Conservation (phyloP, 1,140 invertebrate genomes). For the Bombus impatiens region DNA sequence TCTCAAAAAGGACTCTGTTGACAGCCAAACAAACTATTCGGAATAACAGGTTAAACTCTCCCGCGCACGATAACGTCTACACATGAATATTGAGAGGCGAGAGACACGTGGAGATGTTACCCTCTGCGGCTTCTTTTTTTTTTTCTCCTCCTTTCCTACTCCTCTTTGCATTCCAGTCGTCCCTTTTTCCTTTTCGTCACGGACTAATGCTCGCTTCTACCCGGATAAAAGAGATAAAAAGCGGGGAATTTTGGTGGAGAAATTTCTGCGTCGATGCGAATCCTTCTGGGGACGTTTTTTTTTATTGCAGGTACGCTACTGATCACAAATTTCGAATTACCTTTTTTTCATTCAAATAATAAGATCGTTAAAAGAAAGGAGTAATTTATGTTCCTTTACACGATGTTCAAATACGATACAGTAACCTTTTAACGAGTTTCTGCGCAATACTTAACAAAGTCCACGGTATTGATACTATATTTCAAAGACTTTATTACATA, state of each 20-base stretch:
- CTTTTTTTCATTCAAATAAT: too few relatives aligned
- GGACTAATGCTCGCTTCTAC: background rate
- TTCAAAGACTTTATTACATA: too few relatives aligned
- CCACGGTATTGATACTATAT: too few relatives aligned
- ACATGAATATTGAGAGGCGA: constrained; percentile 18
- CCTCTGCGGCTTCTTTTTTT: background rate
- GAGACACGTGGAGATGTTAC: constrained; percentile 21
- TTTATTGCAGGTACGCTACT: too few relatives aligned
- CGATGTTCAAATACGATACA: too few relatives aligned
- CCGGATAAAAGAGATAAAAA: too few relatives aligned
- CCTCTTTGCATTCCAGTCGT: background rate
- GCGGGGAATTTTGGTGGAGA: background rate
- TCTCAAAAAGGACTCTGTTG: constrained; percentile 37
- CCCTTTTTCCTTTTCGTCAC: background rate
- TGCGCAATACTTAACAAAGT: too few relatives aligned
- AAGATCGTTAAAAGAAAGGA: too few relatives aligned
- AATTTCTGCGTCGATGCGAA: background rate
- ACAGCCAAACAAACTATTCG: constrained; percentile 31
- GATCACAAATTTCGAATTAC: too few relatives aligned
- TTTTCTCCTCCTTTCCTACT: background rate
- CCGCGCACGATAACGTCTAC: constrained; percentile 14
- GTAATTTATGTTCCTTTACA: too few relatives aligned
- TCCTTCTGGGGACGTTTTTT: too few relatives aligned
- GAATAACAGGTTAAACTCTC: constrained; percentile 39
- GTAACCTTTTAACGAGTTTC: too few relatives aligned